Evolutionary conservation across 1,140 invertebrate genomes (phyloP).

Genomic region (Leptonema lineaticorne): DNA sequence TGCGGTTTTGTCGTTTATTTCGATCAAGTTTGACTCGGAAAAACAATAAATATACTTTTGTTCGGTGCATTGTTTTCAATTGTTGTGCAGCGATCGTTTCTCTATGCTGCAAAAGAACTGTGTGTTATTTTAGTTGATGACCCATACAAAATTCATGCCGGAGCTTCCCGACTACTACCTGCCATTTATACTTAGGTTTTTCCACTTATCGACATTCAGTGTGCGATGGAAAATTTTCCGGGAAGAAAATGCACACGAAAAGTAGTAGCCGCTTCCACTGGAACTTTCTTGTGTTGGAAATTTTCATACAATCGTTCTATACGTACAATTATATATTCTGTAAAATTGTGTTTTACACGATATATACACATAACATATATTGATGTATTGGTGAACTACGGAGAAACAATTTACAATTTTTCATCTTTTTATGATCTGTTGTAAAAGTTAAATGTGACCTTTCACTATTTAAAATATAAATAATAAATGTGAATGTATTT

Average conservation of each 20-base stretch:
- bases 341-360: too few species aligned
- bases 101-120: too few species aligned
- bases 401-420: too few species aligned
- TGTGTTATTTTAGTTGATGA: not conserved
- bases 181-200: slow-evolving; percentile 29
- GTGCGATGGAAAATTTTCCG: not conserved
- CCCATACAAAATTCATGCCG: slow-evolving; percentile 28
- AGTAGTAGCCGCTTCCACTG: not conserved
- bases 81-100: not conserved
- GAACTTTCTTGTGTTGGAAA: not conserved
- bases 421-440: too few species aligned
- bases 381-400: too few species aligned
- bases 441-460: too few species aligned
- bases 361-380: too few species aligned
- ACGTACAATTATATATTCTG: not conserved
- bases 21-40: not conserved
- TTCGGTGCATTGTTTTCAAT: not conserved
- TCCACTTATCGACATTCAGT: slow-evolving; percentile 30
- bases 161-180: slow-evolving; percentile 18
- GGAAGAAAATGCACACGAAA: slow-evolving; percentile 16
- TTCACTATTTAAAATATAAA: too few species aligned
- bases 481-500: too few species aligned
- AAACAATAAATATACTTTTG: too few species aligned
- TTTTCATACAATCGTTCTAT: too few species aligned
- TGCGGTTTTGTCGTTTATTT: not conserved